Conservation (phyloP, 2,797 vertebrate species). For the Threskiornis aethiopicus region DNA sequence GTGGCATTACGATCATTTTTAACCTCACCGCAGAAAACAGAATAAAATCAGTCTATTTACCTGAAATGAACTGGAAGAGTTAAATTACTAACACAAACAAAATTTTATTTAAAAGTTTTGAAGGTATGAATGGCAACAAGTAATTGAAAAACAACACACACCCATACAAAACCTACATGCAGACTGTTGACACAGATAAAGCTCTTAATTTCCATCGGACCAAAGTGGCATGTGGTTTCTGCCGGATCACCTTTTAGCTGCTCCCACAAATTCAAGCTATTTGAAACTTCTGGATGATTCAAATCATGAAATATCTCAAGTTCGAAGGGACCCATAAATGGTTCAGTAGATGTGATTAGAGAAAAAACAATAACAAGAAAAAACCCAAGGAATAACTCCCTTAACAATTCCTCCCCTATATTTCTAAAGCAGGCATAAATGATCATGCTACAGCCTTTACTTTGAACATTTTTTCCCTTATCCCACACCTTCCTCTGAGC, state of each 20-base stretch:
- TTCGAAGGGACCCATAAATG: neutral
- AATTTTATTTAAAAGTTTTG: neutral
- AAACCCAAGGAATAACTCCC: neutral
- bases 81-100: neutral
- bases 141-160: neutral
- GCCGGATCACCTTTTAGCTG: neutral
- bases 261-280: neutral
- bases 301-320: neutral
- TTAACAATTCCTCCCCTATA: neutral
- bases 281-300: neutral
- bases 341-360: neutral
- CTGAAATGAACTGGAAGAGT: neutral
- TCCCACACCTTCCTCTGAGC: neutral
- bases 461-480: neutral
- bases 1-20: neutral
- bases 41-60: neutral
- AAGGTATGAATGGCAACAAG: neutral
- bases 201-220: neutral
- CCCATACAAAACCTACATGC: neutral
- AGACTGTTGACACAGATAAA: neutral
- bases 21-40: neutral
- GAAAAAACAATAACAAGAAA: neutral
- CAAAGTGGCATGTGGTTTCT: neutral
- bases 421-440: neutral
- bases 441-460: neutral